Percentiles rank a stretch among this genome's conserved stretches.
These are phyloP conservation scores for Dendrocopos noguchii DNA, from an alignment of 2,113 vertebrate species.

Conservation along the genomic window DNA sequence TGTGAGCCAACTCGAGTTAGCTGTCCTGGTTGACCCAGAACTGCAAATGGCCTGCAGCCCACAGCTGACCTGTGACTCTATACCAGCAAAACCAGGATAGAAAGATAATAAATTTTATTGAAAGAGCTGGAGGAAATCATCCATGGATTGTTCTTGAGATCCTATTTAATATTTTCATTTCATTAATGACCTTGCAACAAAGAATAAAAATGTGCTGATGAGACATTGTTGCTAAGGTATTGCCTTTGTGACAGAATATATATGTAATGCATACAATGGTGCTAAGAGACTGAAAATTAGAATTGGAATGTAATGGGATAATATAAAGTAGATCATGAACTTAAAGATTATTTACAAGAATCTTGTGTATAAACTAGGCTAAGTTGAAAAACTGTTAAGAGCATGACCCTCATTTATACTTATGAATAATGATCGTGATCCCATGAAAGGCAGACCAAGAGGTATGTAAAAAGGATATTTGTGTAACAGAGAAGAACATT, in stretches of 20 bases:
- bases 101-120: neutral
- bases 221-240: neutral
- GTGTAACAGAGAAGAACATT: neutral
- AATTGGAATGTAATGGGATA: neutral
- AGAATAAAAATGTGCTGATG: constrained; percentile 24
- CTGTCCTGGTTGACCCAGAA: too few species aligned
- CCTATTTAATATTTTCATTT: constrained; percentile 47
- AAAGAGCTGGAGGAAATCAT: neutral
- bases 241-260: neutral
- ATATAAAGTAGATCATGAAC: neutral
- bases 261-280: neutral
- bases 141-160: neutral
- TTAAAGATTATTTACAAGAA: neutral
- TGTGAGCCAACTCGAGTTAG: too few species aligned
- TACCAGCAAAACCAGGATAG: too few species aligned
- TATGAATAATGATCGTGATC: neutral
- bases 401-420: neutral
- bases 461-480: neutral
- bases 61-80: too few species aligned
- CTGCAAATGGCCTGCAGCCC: too few species aligned
- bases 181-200: constrained; percentile 33
- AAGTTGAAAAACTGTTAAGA: neutral
- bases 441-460: neutral
- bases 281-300: neutral
- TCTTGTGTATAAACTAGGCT: neutral